Evolutionary conservation across 1,140 invertebrate species (phyloP), one percentile per base, ranked within the genome.

Genomic region (Lepidurus apus): DNA sequence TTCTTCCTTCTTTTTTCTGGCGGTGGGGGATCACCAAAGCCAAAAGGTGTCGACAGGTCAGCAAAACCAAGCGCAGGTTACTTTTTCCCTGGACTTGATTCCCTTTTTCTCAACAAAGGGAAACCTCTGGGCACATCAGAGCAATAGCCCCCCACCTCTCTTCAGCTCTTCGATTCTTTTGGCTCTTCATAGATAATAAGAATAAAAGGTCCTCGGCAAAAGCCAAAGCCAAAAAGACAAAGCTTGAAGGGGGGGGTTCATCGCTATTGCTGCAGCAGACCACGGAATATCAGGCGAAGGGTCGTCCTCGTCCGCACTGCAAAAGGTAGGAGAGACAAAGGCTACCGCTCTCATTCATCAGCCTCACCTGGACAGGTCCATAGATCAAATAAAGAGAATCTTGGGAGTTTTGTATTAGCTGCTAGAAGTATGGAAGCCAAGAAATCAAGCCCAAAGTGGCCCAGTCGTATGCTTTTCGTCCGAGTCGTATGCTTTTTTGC

Each of bases 341-440:
- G 53, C 53, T 65, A 65, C 53, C 53, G 53, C 53, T 65, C 53
- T 65, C 53, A 65, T 65, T 65, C 53, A 65, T 65, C 53, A 65
- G 53, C 53, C 53, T 65, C 53, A 65, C 53, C 53, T 65, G 53
- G 53, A 65, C 53, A 65, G 53, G 53, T 65, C 13, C 53, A 65
- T 65, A 65, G 53, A 65, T 65, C 53, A 65, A 65, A 65, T 65
- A 65, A 34, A 65, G 53, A 65, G 53, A 65, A 65, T 65, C 53
- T 65, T 65, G 53, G 53, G 53, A 65, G 53, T 21, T 34, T 34
- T 34, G 4, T 34, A 34, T 34, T 34, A 34, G 34, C 34, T 34
- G 34, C 34, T 34, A 34, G 2, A 34, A 34, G 34, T 34, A 34
- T 34, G 34, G 34, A 34, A 34, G 34, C 34, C 3, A 34, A 34